Conservation (phyloP, 1,140 invertebrate genomes). For the Whitmania pigra region DNA sequence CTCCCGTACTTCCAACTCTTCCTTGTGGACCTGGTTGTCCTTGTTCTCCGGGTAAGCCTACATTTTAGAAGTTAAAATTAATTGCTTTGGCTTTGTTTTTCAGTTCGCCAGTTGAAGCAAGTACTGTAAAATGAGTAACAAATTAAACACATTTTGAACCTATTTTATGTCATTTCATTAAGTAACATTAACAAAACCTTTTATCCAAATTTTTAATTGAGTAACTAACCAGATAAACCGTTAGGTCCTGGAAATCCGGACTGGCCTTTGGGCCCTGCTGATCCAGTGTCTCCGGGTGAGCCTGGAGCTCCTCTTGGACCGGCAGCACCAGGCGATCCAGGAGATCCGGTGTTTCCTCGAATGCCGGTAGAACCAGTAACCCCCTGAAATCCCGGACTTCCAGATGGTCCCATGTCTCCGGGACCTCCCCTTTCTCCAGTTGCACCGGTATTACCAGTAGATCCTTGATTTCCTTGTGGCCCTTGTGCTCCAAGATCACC, state of each 20-base stretch:
- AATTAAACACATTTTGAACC: too few relatives aligned
- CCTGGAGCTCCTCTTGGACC: background rate
- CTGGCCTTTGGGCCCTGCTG: conserved; percentile 6
- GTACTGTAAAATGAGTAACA: too few relatives aligned
- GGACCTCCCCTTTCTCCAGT: background rate
- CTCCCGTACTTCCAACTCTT: conserved; percentile 13
- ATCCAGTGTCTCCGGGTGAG: background rate
- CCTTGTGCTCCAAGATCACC: conserved; percentile 18
- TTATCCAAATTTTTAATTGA: too few relatives aligned
- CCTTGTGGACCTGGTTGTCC: conserved; percentile 28
- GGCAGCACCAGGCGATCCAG: background rate
- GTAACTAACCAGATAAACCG: conserved; percentile 2
- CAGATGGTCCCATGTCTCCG: conserved; percentile 9
- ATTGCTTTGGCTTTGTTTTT: too few relatives aligned
- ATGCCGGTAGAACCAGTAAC: background rate
- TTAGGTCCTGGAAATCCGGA: conserved; percentile 5
- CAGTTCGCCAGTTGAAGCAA: too few relatives aligned
- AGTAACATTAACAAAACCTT: too few relatives aligned
- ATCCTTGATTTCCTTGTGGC: conserved; percentile 15
- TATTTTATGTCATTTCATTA: too few relatives aligned
- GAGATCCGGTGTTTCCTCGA: background rate
- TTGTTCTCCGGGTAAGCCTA: conserved; percentile 26
- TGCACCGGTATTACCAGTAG: conserved; percentile 15
- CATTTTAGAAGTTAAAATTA: too few relatives aligned
- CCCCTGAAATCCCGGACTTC: conserved; percentile 3